Conservation (phyloP, 2,797 vertebrate species). For the Pseudomugil gertrudae region DNA sequence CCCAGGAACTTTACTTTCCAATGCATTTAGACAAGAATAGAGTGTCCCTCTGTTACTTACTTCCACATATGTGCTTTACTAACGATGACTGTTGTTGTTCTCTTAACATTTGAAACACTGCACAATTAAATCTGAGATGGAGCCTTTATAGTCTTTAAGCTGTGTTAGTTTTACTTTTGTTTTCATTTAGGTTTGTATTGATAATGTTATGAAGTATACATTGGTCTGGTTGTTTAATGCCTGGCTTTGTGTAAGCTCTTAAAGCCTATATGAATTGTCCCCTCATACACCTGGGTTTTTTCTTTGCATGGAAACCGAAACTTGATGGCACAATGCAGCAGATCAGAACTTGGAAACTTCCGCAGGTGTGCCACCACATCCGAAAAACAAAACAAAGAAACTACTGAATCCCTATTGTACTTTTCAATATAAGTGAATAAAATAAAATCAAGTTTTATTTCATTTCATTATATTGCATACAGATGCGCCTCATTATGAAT, state of each 20-base stretch:
- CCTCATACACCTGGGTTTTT: not conserved
- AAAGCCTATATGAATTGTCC: not conserved
- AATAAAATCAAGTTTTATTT: too few relatives aligned
- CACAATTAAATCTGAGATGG: too few relatives aligned
- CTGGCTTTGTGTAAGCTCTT: not conserved
- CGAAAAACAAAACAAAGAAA: not conserved
- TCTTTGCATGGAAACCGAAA: not conserved
- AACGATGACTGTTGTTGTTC: not conserved
- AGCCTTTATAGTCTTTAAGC: not conserved
- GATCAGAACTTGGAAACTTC: not conserved
- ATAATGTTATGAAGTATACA: not conserved
- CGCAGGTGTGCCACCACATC: not conserved
- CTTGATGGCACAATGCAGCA: not conserved
- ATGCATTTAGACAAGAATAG: not conserved
- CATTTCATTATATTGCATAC: too few relatives aligned
- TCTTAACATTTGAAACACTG: too few relatives aligned
- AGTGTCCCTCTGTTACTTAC: not conserved
- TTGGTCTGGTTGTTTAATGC: not conserved
- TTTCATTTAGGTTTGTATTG: not conserved
- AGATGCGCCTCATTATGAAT: too few relatives aligned
- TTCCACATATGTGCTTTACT: slow-evolving; percentile 23
- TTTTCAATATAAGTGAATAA: too few relatives aligned
- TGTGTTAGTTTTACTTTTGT: slow-evolving; percentile 28
- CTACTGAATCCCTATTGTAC: not conserved
- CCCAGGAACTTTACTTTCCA: slow-evolving; percentile 49